Conservation (phyloP, 2,888 invertebrate species). For the Clunio marinus region DNA sequence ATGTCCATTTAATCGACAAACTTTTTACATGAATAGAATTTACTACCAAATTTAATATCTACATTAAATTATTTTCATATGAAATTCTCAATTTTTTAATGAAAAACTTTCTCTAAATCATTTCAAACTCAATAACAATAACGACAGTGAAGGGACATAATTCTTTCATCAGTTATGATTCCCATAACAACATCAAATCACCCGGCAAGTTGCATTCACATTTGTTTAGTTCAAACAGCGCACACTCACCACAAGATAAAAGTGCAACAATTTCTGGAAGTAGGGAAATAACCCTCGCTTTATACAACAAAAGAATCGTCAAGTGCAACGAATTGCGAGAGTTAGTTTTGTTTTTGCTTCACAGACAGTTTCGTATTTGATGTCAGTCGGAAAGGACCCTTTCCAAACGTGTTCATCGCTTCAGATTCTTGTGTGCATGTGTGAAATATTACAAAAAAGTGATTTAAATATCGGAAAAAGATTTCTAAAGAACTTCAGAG, state of each 20-base stretch:
- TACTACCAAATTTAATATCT: too few relatives aligned
- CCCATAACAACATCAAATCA: neutral
- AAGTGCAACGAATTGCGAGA: constrained; percentile 24
- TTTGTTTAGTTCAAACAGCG: neutral
- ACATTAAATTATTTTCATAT: too few relatives aligned
- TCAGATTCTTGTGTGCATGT: neutral
- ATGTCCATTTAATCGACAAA: too few relatives aligned
- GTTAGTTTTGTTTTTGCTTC: neutral
- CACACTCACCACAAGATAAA: constrained; percentile 5
- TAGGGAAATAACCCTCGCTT: neutral
- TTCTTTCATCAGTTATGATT: too few relatives aligned
- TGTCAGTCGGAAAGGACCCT: constrained; percentile 18
- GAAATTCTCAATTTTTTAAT: too few relatives aligned
- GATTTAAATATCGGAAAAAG: too few relatives aligned
- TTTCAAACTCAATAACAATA: too few relatives aligned
- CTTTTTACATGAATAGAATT: too few relatives aligned
- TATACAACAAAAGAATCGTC: neutral
- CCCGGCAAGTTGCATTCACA: neutral
- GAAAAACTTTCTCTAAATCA: too few relatives aligned
- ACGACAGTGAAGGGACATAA: too few relatives aligned
- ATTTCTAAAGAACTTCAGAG: too few relatives aligned
- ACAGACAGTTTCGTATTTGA: constrained; percentile 15
- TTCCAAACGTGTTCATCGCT: neutral
- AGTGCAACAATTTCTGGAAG: constrained; percentile 18
- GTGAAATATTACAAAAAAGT: too few relatives aligned